Evolutionary conservation across 37 sponge, comb jelly and placozoan species (phyloP).

Genomic region (Haliclona indistincta): DNA sequence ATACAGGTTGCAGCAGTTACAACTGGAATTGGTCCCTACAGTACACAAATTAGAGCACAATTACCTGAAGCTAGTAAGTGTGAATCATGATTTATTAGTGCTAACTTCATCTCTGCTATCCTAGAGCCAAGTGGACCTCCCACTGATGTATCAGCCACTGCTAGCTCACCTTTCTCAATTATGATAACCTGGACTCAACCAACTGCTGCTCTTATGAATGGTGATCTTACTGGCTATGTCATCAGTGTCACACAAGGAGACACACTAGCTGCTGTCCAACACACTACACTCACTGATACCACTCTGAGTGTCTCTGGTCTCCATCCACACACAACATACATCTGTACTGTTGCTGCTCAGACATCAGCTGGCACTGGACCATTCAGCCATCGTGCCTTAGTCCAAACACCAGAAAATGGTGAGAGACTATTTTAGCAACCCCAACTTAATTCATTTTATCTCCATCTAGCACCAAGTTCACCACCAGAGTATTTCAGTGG

Average conservation of each 20-base stretch:
- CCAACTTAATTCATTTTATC: neutral
- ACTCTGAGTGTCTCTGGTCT: conserved; percentile 10
- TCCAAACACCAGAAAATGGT: conserved; percentile 36
- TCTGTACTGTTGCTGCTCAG: conserved; percentile 19
- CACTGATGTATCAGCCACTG: neutral
- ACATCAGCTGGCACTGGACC: conserved; percentile 27
- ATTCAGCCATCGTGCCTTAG: neutral
- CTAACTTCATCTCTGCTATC: neutral
- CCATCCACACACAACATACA: conserved; percentile 32
- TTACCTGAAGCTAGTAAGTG: conserved; percentile 32
- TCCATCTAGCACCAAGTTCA: neutral
- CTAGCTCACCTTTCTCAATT: no score
- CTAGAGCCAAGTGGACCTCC: neutral
- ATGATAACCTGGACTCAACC: no score
- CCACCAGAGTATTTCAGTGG: neutral
- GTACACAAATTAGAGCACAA: neutral
- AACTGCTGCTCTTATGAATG: no score
- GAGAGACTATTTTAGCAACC: neutral
- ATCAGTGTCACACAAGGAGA: no score
- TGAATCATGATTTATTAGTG: neutral
- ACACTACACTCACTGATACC: neutral
- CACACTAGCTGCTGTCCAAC: no score
- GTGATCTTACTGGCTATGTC: no score
- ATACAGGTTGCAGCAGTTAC: conserved; percentile 40
- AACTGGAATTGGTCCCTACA: conserved; percentile 32